Percentiles rank a stretch among this genome's conserved stretches.
Conservation (phyloP, 2,888 invertebrate genomes). For the Leistus spinibarbis region DNA sequence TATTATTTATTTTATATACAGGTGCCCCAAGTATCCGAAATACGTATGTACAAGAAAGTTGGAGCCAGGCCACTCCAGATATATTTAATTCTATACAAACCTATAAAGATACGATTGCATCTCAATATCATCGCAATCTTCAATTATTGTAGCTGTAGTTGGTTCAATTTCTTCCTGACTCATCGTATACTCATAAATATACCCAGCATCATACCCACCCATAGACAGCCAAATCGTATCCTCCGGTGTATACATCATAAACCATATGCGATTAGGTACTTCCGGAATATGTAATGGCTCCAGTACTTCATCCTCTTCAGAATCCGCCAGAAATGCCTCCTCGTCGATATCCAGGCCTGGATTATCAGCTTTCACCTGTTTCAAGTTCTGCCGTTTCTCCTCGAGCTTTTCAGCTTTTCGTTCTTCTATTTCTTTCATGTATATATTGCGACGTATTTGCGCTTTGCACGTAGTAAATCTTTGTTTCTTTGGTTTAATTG, state of each 20-base stretch:
- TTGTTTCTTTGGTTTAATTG: slow-evolving; percentile 53
- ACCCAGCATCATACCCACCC: slow-evolving; percentile 71
- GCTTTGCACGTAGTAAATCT: slow-evolving; percentile 67
- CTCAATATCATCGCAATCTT: slow-evolving; percentile 63
- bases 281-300: slow-evolving; percentile 63
- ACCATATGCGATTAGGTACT: slow-evolving; percentile 64
- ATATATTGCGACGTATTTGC: slow-evolving; percentile 64
- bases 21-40: too few relatives aligned
- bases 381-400: slow-evolving; percentile 64
- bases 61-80: neutral
- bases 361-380: slow-evolving; percentile 62
- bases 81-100: slow-evolving; percentile 53
- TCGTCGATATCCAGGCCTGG: slow-evolving; percentile 67
- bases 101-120: slow-evolving; percentile 61
- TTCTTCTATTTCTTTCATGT: slow-evolving; percentile 62
- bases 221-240: slow-evolving; percentile 67
- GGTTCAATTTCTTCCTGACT: slow-evolving; percentile 56
- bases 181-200: slow-evolving; percentile 66
- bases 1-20: too few relatives aligned
- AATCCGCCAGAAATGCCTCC: slow-evolving; percentile 63
- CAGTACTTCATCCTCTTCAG: slow-evolving; percentile 63
- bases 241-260: slow-evolving; percentile 61
- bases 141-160: slow-evolving; percentile 57
- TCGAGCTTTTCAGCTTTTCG: slow-evolving; percentile 60
- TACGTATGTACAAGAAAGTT: neutral